Evolutionary conservation across 1,140 invertebrate genomes (phyloP), one percentile per base, ranked within the genome.

Genomic region (Gryon sp.): DNA sequence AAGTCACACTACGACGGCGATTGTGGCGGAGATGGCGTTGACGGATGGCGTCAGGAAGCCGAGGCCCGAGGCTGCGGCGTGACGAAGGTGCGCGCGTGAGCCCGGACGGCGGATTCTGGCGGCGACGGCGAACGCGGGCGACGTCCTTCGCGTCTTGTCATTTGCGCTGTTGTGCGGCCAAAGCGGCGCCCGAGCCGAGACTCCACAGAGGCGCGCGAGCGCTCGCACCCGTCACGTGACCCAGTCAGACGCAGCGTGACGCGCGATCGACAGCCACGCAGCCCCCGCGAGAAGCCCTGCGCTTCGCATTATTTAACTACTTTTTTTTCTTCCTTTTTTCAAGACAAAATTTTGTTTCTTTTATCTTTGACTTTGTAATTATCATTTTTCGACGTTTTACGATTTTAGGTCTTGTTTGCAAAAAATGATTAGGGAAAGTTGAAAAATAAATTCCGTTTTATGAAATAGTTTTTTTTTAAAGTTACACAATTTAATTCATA

Each of bases 101-200:
- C 43, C 34, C 60, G 75, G 53, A 41, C 68, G 68, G 34, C 53
- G 36, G 68, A 40, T 66, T 76, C 20, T 62, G 22, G 50, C 46
- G 59, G 65, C 77, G 70, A 76, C 70, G 79, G 81, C 81, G 46
- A 60, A 36, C 53, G 62, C 52, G 18, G 69, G 78, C 80, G 80
- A 83, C 82, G 79, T 78, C 75, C 79, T 79, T 81, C 76, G 82
- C 82, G 79, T 81, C 82, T 84, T 84, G 82, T 84, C 82, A 82
- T 82, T 84, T 83, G 77, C 81, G 52, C 81, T 78, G 82, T 83
- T 83, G 80, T 83, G 65, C 78, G 66, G 66, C 66, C 63, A 55
- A 46, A 70, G 55, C 78, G 76, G 76, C 68, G 45, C 53, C 65
- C 53, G 50, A 41, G 53, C 53, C 65, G 53, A 43, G 55, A 53